A percentile compares a stretch with the other conserved stretches of the same genome.
These are phyloP conservation scores for Spea multiplicata DNA, from an alignment of 2,113 vertebrate species.

Conservation along the genomic window DNA sequence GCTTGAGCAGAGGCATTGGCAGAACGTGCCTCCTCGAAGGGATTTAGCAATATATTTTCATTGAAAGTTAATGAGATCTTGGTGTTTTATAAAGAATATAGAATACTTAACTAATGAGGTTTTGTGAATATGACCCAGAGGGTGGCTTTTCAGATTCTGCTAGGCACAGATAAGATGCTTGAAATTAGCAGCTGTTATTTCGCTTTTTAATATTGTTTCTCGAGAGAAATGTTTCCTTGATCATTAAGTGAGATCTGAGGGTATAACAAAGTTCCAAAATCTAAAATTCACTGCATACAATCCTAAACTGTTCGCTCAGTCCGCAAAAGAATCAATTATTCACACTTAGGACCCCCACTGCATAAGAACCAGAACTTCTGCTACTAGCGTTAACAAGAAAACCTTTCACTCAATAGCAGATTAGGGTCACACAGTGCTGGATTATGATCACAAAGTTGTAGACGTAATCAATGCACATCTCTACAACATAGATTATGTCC, in stretches of 20 bases:
- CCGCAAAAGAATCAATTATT: not conserved
- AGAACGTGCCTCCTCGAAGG: not conserved
- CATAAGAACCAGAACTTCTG: too few species aligned
- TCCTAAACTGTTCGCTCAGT: not conserved
- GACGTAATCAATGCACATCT: too few species aligned
- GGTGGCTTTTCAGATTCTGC: slow-evolving; percentile 31
- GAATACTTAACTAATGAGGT: slow-evolving; percentile 38
- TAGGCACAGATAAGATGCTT: slow-evolving; percentile 26
- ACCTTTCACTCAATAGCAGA: too few species aligned
- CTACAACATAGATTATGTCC: too few species aligned
- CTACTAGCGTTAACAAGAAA: too few species aligned
- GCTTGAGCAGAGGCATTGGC: too few species aligned
- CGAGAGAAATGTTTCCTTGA: slow-evolving; percentile 17
- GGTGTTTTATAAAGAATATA: slow-evolving; percentile 25
- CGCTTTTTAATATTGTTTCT: slow-evolving; percentile 35
- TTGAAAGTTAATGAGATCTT: slow-evolving; percentile 36
- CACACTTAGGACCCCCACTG: too few species aligned
- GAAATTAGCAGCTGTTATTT: slow-evolving; percentile 23
- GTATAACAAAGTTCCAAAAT: not conserved
- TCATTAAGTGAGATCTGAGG: slow-evolving; percentile 21
- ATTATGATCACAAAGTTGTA: too few species aligned
- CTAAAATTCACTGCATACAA: slow-evolving; percentile 7
- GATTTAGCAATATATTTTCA: slow-evolving; percentile 14
- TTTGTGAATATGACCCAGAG: slow-evolving; percentile 22
- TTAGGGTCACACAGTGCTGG: too few species aligned